Conservation (phyloP, 2,888 invertebrate genomes). For the Papilio demoleus region DNA sequence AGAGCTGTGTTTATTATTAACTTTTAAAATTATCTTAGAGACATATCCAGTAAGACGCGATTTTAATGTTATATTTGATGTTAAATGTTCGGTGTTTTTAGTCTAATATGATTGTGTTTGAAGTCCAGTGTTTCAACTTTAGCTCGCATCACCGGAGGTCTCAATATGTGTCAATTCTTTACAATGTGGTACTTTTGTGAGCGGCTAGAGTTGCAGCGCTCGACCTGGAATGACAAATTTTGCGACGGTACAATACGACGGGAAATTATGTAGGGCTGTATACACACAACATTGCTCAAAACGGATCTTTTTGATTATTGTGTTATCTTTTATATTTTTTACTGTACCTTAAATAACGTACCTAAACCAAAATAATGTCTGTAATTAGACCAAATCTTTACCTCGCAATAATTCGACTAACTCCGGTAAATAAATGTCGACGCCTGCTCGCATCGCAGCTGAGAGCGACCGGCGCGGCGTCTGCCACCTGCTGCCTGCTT, state of each 20-base stretch:
- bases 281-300: constrained; percentile 32
- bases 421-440: background rate
- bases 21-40: constrained; percentile 64
- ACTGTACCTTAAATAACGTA: constrained; percentile 23
- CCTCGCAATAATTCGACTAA: constrained; percentile 28
- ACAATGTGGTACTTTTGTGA: background rate
- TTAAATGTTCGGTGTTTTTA: constrained; percentile 40
- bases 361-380: background rate
- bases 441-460: constrained; percentile 5
- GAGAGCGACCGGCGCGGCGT: too few relatives aligned
- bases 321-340: constrained; percentile 32
- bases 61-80: constrained; percentile 60
- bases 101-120: constrained; percentile 22
- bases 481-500: too few relatives aligned
- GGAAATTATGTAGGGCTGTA: constrained; percentile 37
- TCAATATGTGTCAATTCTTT: constrained; percentile 22
- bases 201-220: constrained; percentile 22
- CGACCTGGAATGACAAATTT: constrained; percentile 25
- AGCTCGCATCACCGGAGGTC: background rate
- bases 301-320: constrained; percentile 36
- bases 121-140: constrained; percentile 23
- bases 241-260: constrained; percentile 28
- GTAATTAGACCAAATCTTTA: constrained; percentile 27
- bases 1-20: constrained; percentile 52
- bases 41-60: constrained; percentile 75